These are phyloP conservation scores for Smutsia gigantea DNA, from an alignment of 2,797 vertebrate genomes.

Conservation along the genomic window DNA sequence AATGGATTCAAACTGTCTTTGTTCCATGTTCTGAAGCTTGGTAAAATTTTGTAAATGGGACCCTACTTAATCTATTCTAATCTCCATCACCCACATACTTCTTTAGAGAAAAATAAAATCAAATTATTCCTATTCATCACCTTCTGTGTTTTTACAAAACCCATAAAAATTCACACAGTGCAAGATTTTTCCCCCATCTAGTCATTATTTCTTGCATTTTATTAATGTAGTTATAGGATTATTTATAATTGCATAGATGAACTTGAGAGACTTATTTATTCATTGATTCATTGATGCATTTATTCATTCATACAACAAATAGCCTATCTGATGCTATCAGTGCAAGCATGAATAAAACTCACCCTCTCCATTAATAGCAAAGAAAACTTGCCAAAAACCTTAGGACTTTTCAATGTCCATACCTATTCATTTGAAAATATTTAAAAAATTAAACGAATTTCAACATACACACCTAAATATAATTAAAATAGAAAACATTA, in stretches of 20 bases:
- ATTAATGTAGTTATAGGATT: background rate
- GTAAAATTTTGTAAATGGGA: background rate
- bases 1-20: background rate
- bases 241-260: background rate
- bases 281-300: background rate
- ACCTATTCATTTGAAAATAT: background rate
- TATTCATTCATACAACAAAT: background rate
- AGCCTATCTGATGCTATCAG: background rate
- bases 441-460: constrained; percentile 32
- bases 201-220: background rate
- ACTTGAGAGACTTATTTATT: background rate
- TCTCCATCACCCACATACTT: background rate
- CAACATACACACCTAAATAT: background rate
- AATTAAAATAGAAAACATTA: background rate
- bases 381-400: background rate
- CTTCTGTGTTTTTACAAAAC: background rate
- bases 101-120: background rate
- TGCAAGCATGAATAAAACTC: background rate
- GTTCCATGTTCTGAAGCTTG: background rate
- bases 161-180: background rate
- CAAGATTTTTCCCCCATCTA: background rate
- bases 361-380: background rate
- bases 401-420: background rate
- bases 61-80: background rate
- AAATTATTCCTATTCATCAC: background rate